A percentile compares a stretch with the other conserved stretches of the same genome.
Evolutionary conservation across 2,888 invertebrate genomes (phyloP).

Genomic region (Mechanitis messenoides): DNA sequence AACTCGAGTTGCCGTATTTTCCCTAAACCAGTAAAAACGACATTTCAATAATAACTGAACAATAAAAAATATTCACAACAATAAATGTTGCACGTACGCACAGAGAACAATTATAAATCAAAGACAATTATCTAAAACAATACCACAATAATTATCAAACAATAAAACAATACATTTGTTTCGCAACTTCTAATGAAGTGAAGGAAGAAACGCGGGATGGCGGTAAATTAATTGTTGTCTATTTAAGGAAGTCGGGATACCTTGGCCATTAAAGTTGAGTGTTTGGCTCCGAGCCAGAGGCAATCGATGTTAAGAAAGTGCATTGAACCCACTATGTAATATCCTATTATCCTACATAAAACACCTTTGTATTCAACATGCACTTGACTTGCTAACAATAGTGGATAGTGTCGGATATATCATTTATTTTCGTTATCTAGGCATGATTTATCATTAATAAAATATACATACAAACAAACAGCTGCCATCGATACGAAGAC

Average conservation of each 20-base stretch:
- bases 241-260: constrained; percentile 65
- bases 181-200: constrained; percentile 14
- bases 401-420: constrained; percentile 11
- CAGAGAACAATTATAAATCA: constrained; percentile 2
- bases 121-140: constrained; percentile 22
- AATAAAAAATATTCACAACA: not conserved
- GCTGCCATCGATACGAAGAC: no score
- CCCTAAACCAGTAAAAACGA: no score
- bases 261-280: constrained; percentile 61
- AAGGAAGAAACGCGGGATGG: constrained; percentile 17
- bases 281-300: constrained; percentile 64
- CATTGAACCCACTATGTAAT: constrained; percentile 59
- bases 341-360: constrained; percentile 37
- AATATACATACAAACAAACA: no score
- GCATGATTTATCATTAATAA: not conserved
- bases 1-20: no score
- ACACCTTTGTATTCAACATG: constrained; percentile 35
- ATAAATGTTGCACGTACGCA: not conserved
- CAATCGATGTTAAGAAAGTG: constrained; percentile 58
- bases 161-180: constrained; percentile 15
- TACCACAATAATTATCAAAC: constrained; percentile 20
- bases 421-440: not conserved
- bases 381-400: constrained; percentile 31
- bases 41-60: no score
- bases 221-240: constrained; percentile 45